Evolutionary conservation across 1,140 invertebrate genomes (phyloP), one percentile per base, ranked within the genome.

Genomic region (Camponotus vicinus): DNA sequence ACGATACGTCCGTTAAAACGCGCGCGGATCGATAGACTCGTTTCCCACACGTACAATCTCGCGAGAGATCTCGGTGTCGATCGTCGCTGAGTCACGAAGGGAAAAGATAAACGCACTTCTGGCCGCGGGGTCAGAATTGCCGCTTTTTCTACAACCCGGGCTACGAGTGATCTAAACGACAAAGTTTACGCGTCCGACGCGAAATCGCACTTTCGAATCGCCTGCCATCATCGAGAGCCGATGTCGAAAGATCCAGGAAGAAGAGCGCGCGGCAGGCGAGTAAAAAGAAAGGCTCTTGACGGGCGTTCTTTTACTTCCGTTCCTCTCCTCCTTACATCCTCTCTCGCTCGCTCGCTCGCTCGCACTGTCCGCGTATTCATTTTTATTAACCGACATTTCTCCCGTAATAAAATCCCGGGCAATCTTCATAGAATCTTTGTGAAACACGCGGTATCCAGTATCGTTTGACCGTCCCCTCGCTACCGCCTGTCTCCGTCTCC

Each of bases 301-400:
- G 32, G 42, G 49, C 71, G 49, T 45, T 63, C 78, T 32, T 34
- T 64, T n/a, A 63, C 69, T 9, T 57, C 80, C 42, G 32, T 76
- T 21, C 64, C 80, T 76, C 55, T 67, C 59, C 69, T 13, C 37
- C 59, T 27, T 61, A 52, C 67, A 13, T 42, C 64, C 57, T 78
- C 59, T 8, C 70, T 40, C 21, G 21, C 21, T 21, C 71, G 45
- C 70, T 40, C 71, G 45, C 82, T 55, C 69, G 69, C 77, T 63
- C 82, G 55, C 85, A 69, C 73, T 77, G 88, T 76, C 85, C 88
- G 67, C 89, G 92, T 94, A 94, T 95, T 95, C 94, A 95, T 95
- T 95, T 95, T 95, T 95, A 95, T 95, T 95, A 95, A 95, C 94
- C 95, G 93, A 95, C 95, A 93, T 95, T 95, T 95, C 94, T 94